These are phyloP conservation scores for Muscicapa adusta DNA, from an alignment of 2,113 vertebrate genomes.

Conservation along the genomic window DNA sequence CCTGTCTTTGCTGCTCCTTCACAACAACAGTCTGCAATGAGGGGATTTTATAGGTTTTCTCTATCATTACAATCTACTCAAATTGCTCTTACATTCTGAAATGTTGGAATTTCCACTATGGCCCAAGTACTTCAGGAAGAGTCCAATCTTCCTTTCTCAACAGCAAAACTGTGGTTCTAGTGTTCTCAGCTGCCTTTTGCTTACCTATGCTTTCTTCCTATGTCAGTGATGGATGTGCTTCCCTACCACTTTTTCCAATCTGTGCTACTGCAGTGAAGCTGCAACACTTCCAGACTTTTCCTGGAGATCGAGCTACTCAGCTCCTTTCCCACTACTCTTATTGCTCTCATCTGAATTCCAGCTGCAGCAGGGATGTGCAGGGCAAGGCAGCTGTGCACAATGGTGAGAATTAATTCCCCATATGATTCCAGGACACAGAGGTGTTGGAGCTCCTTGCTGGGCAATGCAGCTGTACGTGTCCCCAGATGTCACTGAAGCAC, in stretches of 20 bases:
- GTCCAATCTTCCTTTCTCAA: neutral
- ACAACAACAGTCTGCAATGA: neutral
- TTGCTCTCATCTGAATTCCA: neutral
- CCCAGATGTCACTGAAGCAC: too few relatives aligned
- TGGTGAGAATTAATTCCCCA: neutral
- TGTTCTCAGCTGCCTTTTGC: neutral
- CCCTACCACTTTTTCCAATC: neutral
- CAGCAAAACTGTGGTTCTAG: neutral
- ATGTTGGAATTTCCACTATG: neutral
- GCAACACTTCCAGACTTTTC: neutral
- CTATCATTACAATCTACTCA: neutral
- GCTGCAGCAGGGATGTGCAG: neutral
- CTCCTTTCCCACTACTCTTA: neutral
- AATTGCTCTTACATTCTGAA: neutral
- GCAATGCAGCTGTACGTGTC: rapidly evolving
- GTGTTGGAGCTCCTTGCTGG: rapidly evolving
- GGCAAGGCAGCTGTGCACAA: rapidly evolving
- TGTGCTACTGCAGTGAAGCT: neutral
- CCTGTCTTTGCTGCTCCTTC: neutral
- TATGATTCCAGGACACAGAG: too few relatives aligned
- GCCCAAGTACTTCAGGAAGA: too few relatives aligned
- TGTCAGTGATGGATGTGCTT: rapidly evolving
- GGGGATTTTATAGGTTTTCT: neutral
- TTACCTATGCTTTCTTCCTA: neutral
- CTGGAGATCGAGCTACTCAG: rapidly evolving